Conservation (phyloP, 2,888 invertebrate species). For the Amblyjoppa fuscipennis region DNA sequence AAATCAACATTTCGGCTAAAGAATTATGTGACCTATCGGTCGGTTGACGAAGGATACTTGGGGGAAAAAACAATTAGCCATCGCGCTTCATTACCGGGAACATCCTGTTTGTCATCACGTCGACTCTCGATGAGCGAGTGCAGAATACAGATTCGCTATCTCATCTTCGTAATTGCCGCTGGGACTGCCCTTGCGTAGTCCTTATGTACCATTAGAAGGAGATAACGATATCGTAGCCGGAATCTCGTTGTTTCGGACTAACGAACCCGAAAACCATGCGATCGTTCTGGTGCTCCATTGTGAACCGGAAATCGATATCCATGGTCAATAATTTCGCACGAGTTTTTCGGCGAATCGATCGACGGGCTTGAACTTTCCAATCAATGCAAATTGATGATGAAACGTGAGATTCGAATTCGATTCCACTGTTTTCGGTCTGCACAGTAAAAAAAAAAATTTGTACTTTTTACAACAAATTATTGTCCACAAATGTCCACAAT, state of each 20-base stretch:
- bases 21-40: background rate
- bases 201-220: background rate
- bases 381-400: background rate
- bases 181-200: background rate
- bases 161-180: conserved; percentile 18
- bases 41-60: background rate
- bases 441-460: no score
- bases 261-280: conserved; percentile 29
- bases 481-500: no score
- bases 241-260: conserved; percentile 4
- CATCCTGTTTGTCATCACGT: background rate
- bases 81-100: background rate
- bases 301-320: background rate
- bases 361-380: no score
- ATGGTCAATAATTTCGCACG: background rate
- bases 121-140: background rate
- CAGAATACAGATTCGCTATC: background rate
- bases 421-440: background rate
- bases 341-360: background rate
- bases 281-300: conserved; percentile 3
- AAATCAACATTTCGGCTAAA: no score
- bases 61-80: background rate
- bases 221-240: background rate
- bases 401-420: background rate
- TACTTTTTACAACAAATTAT: no score